Evolutionary conservation across 2,888 invertebrate species (phyloP).

Genomic region (Anthoptus insignis): DNA sequence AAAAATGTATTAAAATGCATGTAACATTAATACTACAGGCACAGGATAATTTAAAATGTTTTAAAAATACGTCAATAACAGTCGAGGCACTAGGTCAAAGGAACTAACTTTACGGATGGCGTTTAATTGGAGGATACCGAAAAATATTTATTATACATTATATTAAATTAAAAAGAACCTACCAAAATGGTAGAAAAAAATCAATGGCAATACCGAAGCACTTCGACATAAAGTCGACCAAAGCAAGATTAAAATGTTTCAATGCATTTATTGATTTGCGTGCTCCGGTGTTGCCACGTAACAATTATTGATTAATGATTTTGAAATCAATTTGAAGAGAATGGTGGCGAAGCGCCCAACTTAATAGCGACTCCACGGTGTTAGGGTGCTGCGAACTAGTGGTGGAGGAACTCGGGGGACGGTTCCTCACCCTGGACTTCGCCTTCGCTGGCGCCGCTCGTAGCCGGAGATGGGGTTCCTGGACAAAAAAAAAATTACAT

Average conservation of each 20-base stretch:
- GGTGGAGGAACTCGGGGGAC: constrained; percentile 44
- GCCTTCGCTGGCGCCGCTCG: constrained; percentile 54
- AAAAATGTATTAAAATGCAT: constrained; percentile 49
- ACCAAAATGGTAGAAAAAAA: background rate
- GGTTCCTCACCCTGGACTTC: constrained; percentile 46
- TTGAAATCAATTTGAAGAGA: constrained; percentile 50
- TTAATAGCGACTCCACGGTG: constrained; percentile 76
- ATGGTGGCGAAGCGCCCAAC: constrained; percentile 79
- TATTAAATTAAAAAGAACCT: constrained; percentile 5
- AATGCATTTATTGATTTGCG: background rate
- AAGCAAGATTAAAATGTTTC: too few relatives aligned
- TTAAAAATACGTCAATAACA: constrained; percentile 74
- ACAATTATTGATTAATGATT: background rate
- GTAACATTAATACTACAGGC: constrained; percentile 50
- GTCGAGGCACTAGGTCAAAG: too few relatives aligned
- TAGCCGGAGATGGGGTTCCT: constrained; percentile 65
- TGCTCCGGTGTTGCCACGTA: constrained; percentile 15
- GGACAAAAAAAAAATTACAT: too few relatives aligned
- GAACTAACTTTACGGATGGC: constrained; percentile 68
- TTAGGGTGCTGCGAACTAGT: constrained; percentile 10
- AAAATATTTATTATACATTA: constrained; percentile 9
- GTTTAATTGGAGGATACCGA: background rate
- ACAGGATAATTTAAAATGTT: constrained; percentile 64
- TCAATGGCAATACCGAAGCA: constrained; percentile 18
- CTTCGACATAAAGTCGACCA: too few relatives aligned